Evolutionary conservation across 2,888 invertebrate species (phyloP).

Genomic region (Chaetogeoica ovagalla): DNA sequence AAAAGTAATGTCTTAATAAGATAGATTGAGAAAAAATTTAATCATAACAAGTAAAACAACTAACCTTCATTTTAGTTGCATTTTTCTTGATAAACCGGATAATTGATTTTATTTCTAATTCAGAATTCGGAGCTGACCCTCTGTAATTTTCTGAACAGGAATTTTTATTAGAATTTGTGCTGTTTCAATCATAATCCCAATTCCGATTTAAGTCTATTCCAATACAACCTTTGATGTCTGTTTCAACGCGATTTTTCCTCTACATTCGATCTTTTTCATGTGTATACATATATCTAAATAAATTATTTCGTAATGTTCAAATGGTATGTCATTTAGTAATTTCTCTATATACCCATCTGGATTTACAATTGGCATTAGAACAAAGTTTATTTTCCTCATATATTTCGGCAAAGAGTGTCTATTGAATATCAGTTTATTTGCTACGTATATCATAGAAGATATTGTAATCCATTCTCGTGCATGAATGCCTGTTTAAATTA

Average conservation of each 20-base stretch:
- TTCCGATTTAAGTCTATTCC: conserved; percentile 85
- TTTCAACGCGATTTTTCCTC: conserved; percentile 60
- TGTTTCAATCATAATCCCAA: conserved; percentile 66
- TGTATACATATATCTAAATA: conserved; percentile 33
- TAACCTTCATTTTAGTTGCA: conserved; percentile 31
- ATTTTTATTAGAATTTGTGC: conserved; percentile 59
- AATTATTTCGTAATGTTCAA: neutral
- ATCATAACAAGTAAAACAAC: neutral
- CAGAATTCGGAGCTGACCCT: conserved; percentile 64
- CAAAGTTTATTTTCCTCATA: conserved; percentile 67
- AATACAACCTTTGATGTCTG: conserved; percentile 61
- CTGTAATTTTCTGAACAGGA: conserved; percentile 64
- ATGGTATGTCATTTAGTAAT: neutral
- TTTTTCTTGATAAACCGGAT: conserved; percentile 59
- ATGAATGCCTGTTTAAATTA: conserved; percentile 67
- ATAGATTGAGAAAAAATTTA: too few species aligned
- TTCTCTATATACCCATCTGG: conserved; percentile 85
- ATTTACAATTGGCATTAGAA: conserved; percentile 60
- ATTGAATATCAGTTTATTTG: conserved; percentile 60
- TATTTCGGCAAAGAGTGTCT: conserved; percentile 60
- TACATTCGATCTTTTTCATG: conserved; percentile 66
- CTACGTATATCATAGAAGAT: conserved; percentile 74
- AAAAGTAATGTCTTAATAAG: too few species aligned
- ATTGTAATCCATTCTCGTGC: conserved; percentile 88
- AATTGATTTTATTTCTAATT: conserved; percentile 63